Base-by-base conservation (phyloP, 2,888 invertebrate genomes). In the Fissipunctia ypsillon region DNA sequence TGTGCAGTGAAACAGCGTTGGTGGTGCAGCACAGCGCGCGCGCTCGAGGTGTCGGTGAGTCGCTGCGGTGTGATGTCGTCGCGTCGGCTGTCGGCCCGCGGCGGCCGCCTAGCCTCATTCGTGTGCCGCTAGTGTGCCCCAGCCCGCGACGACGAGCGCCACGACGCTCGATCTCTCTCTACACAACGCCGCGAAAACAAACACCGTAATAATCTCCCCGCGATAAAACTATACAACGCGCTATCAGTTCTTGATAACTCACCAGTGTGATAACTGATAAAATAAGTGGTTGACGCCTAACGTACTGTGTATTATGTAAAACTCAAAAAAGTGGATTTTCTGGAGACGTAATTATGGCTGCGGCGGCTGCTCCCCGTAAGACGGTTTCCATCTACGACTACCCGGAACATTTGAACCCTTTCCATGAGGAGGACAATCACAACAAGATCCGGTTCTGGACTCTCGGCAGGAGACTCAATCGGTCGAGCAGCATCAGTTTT, bases 361-460 rank as follows among this genome's bases (percentile, higher is more conserved):
- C 94, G 75, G 92, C 93, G 92, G 94, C 95, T 80, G 93, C 91
- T 82, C 90, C 95, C 72, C 95, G 96, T 85, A 96, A 96, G 91
- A 93, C 95, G 54, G 86, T 95, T 83, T 97, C 97, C 65, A 96
- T 97, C 87, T 96, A 97, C 91, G 97, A 98, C 91, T 98, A 98
- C 92, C 98, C 98, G 61, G 98, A 98, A 89, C 97, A 98, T 91
- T 95, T 98, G 81, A 98, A 98, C 93, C 98, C 98, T 35, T 98
- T 98, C 92, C 97, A 97, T 82, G 98, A 98, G 86, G 97, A 97
- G 69, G 97, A 97, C 83, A 96, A 97, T 90, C 97, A 97, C 89
- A 97, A 96, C 88, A 96, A 97, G 88, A 95, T 97, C 80, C 92
- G 97, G 69, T 97, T 97, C 91, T 97, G 97, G 97, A 96, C 96